Evolutionary conservation across 92 coral and sea anemone genomes (phyloP).

Genomic region (Bergia sp.): DNA sequence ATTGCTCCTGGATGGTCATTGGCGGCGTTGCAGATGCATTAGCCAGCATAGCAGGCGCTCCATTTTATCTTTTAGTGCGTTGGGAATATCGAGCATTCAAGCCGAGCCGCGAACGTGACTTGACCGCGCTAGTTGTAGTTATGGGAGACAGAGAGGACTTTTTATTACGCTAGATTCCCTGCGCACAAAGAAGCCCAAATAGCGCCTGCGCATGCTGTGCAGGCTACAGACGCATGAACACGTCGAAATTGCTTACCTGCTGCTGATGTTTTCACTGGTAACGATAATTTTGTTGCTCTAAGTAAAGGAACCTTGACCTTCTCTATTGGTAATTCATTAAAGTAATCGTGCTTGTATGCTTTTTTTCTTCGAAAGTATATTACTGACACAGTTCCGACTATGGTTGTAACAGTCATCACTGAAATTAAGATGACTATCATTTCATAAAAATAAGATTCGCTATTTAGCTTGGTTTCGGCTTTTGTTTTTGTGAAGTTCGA

Average conservation of each 20-base stretch:
- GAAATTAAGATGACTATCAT: background rate
- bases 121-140: too few relatives aligned
- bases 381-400: too few relatives aligned
- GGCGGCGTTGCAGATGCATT: too few relatives aligned
- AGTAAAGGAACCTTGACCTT: background rate
- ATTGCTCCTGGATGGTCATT: too few relatives aligned
- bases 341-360: background rate
- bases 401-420: background rate
- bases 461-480: background rate
- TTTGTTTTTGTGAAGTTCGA: background rate
- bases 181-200: too few relatives aligned
- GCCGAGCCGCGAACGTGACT: too few relatives aligned
- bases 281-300: background rate
- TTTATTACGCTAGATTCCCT: too few relatives aligned
- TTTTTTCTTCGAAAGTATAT: background rate
- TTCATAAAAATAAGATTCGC: background rate
- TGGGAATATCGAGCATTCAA: too few relatives aligned
- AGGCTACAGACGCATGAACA: background rate
- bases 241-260: slow-evolving; percentile 8
- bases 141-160: too few relatives aligned
- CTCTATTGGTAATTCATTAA: background rate
- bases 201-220: too few relatives aligned
- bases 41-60: too few relatives aligned
- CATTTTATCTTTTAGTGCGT: too few relatives aligned
- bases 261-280: background rate